phyloP scores from a whole-genome alignment of 1,140 invertebrate genomes.

The Ctenoplectra terminalis region DNA sequence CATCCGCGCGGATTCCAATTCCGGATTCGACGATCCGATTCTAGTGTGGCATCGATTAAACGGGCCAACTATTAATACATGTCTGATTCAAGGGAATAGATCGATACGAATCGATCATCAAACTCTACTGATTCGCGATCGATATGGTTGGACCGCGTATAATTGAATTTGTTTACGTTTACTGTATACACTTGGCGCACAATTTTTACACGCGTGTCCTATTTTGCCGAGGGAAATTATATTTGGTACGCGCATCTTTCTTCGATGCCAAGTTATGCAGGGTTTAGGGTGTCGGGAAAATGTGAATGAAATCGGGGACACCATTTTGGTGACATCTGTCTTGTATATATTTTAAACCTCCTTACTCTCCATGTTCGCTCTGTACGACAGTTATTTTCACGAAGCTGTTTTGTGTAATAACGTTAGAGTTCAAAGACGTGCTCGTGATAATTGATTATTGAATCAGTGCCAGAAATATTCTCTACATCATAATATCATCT shows the following conservation, averaged over 20 bases:
- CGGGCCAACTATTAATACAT: constrained; percentile 78
- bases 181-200: not conserved
- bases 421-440: not conserved
- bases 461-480: not conserved
- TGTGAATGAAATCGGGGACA: constrained; percentile 13
- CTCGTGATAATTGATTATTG: not conserved
- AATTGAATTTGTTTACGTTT: not conserved
- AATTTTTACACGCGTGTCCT: not conserved
- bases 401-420: not conserved
- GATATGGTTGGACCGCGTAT: too few relatives aligned
- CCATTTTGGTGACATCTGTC: not conserved
- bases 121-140: not conserved
- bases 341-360: not conserved
- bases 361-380: not conserved
- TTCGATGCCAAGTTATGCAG: constrained; percentile 11
- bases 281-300: not conserved
- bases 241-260: not conserved
- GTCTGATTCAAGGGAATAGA: constrained; percentile 74
- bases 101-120: constrained; percentile 7
- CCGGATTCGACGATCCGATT: constrained; percentile 51
- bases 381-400: not conserved
- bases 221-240: constrained; percentile 10
- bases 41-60: constrained; percentile 66
- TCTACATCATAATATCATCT: not conserved
- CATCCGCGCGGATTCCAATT: constrained; percentile 63